Conservation (phyloP, 1,140 invertebrate genomes). For the Conus ventricosus region DNA sequence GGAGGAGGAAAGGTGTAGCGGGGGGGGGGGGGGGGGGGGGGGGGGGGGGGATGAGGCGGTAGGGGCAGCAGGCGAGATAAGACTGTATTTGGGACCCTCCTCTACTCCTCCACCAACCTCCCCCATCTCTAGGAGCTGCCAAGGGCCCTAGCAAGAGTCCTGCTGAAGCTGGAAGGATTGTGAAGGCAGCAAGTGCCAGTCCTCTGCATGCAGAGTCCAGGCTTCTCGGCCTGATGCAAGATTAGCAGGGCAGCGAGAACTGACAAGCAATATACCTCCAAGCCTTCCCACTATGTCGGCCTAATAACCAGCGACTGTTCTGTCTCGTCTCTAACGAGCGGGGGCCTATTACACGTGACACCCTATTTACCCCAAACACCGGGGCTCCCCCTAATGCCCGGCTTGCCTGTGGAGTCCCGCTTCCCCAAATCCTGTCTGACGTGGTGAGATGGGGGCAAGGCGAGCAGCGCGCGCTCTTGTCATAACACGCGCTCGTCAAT, state of each 20-base stretch:
- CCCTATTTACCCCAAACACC: conserved; percentile 35
- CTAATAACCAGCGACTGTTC: conserved; percentile 32
- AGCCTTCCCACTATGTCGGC: conserved; percentile 25
- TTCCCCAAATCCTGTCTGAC: conserved; percentile 21
- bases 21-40: background rate
- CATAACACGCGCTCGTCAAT: conserved; percentile 30
- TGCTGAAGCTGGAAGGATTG: background rate
- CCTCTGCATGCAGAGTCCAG: background rate
- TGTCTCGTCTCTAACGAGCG: conserved; percentile 34
- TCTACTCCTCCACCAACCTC: background rate
- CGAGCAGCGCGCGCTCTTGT: conserved; percentile 25
- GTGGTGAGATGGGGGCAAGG: conserved; percentile 21
- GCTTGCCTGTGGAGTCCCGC: conserved; percentile 6
- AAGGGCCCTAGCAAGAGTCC: background rate
- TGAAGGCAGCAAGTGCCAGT: conserved; percentile 19
- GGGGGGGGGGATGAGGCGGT: background rate
- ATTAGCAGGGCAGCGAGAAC: conserved; percentile 29
- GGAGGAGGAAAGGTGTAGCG: background rate
- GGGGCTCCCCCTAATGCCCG: conserved; percentile 12
- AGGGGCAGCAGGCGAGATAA: background rate
- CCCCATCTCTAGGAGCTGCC: background rate
- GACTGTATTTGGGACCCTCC: background rate
- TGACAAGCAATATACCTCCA: conserved; percentile 33
- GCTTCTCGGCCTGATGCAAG: conserved; percentile 15
- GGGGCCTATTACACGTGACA: conserved; percentile 18